Evolutionary conservation across 1,140 invertebrate species (phyloP), one percentile per base, ranked within the genome.

Genomic region (Calliopsis andreniformis): DNA sequence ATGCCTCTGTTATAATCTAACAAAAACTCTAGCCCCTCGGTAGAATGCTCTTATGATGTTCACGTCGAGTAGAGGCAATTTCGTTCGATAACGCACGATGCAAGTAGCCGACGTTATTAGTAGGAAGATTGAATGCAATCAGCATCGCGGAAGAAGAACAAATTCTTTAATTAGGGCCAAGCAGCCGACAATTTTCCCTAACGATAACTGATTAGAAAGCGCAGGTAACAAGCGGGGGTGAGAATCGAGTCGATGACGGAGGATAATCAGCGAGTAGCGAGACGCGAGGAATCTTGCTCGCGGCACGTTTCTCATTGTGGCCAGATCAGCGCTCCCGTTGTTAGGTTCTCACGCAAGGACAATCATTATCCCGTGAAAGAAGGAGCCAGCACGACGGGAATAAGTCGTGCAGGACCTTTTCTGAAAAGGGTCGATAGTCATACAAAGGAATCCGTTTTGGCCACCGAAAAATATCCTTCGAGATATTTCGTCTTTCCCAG

Each of bases 321-420:
- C 69, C 78, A 55, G 79, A 83, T 78, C 73, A 75, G 69, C 55
- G 70, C 72, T 68, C 63, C 66, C 69, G 76, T 85, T 79, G 77
- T 66, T 67, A 66, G 80, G 82, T 88, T 89, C 88, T 89, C 87
- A 88, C 85, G 88, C 86, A 79, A 85, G 87, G 85, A 88, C 87
- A 85, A 88, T 87, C 79, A 70, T 81, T 56, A 73, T 78, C 72
- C 67, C 68, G 25, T 63, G 43, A 53, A 23, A 39, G 18, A 49
- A 78, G 68, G 55, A 59, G 59, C 49, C 42, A 42, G 35, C 39
- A 35, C 70, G 51, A 35, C 58, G 32, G 56, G 67, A 71, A 51
- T 62, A 68, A 82, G 63, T 63, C 79, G 79, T 68, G 79, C 73
- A 47, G 63, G 64, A 78, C 68, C 39, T 78, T 59, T 58, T 62